Conservation (phyloP, 2,113 vertebrate genomes). For the Bubo blakistoni region DNA sequence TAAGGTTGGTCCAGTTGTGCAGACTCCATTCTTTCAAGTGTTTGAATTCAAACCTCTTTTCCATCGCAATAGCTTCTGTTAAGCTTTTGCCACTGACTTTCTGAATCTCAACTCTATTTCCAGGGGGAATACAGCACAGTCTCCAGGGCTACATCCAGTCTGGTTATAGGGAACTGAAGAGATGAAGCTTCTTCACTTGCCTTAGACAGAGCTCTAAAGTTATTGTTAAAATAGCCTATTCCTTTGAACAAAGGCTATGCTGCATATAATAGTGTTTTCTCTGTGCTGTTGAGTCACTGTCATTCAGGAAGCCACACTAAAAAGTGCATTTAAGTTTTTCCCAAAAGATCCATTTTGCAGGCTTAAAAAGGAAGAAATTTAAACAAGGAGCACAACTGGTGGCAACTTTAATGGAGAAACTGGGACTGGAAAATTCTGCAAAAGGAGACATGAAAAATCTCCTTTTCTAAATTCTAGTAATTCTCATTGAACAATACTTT, state of each 20-base stretch:
- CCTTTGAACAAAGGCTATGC: neutral
- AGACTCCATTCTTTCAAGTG: neutral
- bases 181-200: neutral
- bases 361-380: neutral
- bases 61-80: neutral
- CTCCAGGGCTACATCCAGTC: neutral
- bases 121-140: neutral
- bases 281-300: neutral
- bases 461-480: neutral
- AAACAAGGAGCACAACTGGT: neutral
- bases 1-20: neutral
- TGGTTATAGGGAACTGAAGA: neutral
- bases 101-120: neutral
- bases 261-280: neutral
- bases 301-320: neutral
- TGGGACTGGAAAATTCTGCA: neutral
- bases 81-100: neutral
- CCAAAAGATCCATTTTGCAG: neutral
- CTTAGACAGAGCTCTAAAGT: neutral
- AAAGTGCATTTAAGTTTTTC: neutral
- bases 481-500: neutral
- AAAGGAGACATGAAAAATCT: neutral
- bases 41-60: neutral
- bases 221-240: neutral
- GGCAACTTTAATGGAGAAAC: neutral